Evolutionary conservation across 2,888 invertebrate species (phyloP).

Genomic region (Phengaris arion): DNA sequence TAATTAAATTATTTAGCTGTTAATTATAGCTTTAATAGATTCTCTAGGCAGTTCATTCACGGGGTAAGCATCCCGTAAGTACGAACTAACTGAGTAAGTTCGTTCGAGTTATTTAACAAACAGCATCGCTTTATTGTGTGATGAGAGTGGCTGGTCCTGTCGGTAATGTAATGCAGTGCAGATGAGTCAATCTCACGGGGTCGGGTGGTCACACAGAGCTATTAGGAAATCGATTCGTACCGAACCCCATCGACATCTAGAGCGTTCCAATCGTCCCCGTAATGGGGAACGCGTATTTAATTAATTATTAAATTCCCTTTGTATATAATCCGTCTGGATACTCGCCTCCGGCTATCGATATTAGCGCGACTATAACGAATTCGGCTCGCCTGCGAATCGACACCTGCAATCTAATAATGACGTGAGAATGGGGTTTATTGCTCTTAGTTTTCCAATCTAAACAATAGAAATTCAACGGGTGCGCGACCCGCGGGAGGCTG

Average conservation of each 20-base stretch:
- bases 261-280: constrained; percentile 49
- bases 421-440: constrained; percentile 58
- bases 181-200: constrained; percentile 78
- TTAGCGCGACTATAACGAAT: constrained; percentile 31
- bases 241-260: constrained; percentile 47
- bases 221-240: constrained; percentile 76
- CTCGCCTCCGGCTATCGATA: constrained; percentile 18
- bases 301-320: constrained; percentile 45
- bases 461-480: constrained; percentile 80
- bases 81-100: no score
- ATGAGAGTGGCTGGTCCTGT: constrained; percentile 76
- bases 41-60: no score
- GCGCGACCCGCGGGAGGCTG: constrained; percentile 71
- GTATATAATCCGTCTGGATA: constrained; percentile 34
- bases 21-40: no score
- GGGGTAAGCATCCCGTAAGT: no score
- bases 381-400: constrained; percentile 42
- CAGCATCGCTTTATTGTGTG: constrained; percentile 66
- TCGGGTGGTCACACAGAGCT: constrained; percentile 62
- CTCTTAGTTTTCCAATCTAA: constrained; percentile 80
- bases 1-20: no score
- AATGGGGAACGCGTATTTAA: constrained; percentile 49
- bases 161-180: constrained; percentile 79
- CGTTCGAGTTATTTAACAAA: constrained; percentile 33
- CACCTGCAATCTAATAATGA: constrained; percentile 67